Conservation (phyloP, 2,113 vertebrate species). For the Syrmaticus mikado region DNA sequence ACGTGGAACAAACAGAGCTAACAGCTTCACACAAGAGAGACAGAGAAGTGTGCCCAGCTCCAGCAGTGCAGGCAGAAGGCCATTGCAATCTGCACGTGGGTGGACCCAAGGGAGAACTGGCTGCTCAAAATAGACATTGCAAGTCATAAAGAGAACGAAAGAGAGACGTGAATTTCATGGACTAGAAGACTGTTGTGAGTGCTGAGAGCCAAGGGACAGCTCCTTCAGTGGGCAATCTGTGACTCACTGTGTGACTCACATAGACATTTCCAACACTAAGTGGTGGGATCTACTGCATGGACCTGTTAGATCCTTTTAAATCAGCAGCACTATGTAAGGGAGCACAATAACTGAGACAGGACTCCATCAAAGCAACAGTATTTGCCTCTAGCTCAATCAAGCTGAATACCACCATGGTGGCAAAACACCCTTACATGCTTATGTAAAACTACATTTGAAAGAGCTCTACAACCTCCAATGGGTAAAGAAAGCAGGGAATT, state of each 20-base stretch:
- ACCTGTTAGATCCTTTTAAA: not conserved
- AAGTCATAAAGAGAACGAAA: not conserved
- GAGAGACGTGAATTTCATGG: accelerated
- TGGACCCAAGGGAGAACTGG: not conserved
- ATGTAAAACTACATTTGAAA: not conserved
- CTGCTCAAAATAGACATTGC: not conserved
- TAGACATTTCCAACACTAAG: not conserved
- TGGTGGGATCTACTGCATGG: not conserved
- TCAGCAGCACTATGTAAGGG: not conserved
- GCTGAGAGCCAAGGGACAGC: not conserved
- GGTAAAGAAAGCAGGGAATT: not conserved
- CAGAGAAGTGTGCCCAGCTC: not conserved
- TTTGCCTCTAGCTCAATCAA: not conserved
- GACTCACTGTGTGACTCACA: accelerated
- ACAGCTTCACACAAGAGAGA: not conserved
- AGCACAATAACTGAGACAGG: not conserved
- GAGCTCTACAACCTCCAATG: not conserved
- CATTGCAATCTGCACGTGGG: accelerated
- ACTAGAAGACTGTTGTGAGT: not conserved
- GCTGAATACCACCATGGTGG: not conserved
- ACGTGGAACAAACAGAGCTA: not conserved
- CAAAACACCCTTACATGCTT: not conserved
- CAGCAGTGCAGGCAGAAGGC: not conserved
- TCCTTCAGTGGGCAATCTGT: not conserved
- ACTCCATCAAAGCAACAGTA: not conserved